These are phyloP conservation scores for Pluvialis apricaria DNA, from an alignment of 2,113 vertebrate species.

Conservation along the genomic window DNA sequence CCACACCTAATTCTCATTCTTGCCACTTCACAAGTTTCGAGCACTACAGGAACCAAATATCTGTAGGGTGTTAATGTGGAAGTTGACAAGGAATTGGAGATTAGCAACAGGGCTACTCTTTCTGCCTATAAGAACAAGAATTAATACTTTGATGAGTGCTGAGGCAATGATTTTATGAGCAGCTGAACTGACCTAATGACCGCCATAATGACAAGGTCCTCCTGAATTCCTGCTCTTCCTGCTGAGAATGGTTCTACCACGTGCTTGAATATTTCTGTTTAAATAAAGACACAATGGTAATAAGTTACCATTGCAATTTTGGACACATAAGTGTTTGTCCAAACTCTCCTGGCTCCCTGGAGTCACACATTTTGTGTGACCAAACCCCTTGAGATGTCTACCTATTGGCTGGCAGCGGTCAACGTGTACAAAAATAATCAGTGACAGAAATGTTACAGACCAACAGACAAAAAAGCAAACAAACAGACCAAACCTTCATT, in stretches of 20 bases:
- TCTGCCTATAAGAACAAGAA: background rate
- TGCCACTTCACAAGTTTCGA: background rate
- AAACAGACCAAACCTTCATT: background rate
- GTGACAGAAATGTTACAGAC: background rate
- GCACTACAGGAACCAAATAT: background rate
- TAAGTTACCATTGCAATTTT: background rate
- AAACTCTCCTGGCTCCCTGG: background rate
- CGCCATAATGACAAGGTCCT: background rate
- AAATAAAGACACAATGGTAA: background rate
- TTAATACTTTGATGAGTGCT: background rate
- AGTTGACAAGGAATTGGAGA: background rate
- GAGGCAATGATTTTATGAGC: background rate
- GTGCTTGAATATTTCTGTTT: background rate
- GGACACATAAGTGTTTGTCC: rapidly evolving
- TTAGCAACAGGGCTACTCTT: background rate
- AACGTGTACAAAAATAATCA: background rate
- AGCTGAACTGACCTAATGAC: background rate
- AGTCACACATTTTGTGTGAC: background rate
- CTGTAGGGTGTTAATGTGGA: background rate
- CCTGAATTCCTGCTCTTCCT: background rate
- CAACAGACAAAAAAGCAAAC: background rate
- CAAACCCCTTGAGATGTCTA: background rate
- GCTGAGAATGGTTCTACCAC: background rate
- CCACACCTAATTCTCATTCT: background rate
- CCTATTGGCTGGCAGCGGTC: background rate